A percentile compares a stretch with the other conserved stretches of the same genome.
Evolutionary conservation across 2,797 vertebrate species (phyloP).

Genomic region (Phrynocephalus forsythii): DNA sequence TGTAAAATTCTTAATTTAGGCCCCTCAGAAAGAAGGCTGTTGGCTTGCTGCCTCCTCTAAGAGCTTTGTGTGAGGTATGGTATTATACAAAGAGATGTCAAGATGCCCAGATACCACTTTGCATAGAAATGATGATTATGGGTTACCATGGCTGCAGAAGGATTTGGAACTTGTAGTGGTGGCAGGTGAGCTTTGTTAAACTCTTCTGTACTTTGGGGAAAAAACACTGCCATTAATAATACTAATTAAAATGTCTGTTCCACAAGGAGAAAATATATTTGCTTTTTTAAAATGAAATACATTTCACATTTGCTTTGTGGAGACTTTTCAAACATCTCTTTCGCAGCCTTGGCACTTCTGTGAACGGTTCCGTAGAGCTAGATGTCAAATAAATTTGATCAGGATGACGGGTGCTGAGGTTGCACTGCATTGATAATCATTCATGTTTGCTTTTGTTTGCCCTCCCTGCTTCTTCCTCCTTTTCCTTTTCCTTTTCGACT

Average conservation of each 20-base stretch:
- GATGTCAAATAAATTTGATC: no score
- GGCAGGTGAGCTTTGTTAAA: slow-evolving; percentile 4
- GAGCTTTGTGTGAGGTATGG: background rate
- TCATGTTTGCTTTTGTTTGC: background rate
- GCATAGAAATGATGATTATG: background rate
- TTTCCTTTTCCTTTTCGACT: background rate
- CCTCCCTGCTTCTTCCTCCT: background rate
- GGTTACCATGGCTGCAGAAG: background rate
- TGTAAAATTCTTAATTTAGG: background rate
- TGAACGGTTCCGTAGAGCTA: background rate
- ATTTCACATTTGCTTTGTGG: background rate
- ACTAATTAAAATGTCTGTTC: background rate
- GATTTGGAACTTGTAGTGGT: background rate
- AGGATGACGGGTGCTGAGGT: background rate
- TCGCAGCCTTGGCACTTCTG: background rate
- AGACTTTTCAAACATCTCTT: background rate
- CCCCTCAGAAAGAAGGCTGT: background rate
- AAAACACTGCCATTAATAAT: background rate
- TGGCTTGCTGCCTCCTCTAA: background rate
- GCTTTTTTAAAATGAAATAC: background rate
- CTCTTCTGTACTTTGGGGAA: background rate
- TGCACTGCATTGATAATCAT: background rate
- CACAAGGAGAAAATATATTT: background rate
- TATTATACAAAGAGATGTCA: background rate
- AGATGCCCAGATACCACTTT: background rate